Conservation (phyloP, 2,797 vertebrate species). For the Cephalopachus bancanus region DNA sequence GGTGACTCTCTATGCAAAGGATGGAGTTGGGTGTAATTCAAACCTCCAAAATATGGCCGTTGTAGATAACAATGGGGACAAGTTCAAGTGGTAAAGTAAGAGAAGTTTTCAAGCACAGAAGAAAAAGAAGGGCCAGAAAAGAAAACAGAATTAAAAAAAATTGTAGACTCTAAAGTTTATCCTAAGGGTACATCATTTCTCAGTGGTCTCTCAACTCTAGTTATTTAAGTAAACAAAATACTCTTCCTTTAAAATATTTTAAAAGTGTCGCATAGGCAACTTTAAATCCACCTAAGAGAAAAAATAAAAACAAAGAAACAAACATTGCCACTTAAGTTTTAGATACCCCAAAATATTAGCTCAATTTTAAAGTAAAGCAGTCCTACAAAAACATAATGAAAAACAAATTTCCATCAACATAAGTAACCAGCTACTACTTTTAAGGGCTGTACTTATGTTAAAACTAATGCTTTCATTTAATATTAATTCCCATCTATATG, state of each 20-base stretch:
- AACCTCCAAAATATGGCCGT: conserved; percentile 18
- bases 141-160: background rate
- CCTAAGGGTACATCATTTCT: background rate
- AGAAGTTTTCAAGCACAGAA: conserved; percentile 29
- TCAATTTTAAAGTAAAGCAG: conserved; percentile 33
- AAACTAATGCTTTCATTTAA: conserved; percentile 4
- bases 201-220: background rate
- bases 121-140: background rate
- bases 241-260: conserved; percentile 35
- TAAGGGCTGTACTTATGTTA: background rate
- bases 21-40: background rate
- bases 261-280: conserved; percentile 11
- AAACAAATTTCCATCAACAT: background rate
- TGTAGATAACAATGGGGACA: background rate
- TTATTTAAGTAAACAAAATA: conserved; percentile 56
- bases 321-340: conserved; percentile 41
- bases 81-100: conserved; percentile 35
- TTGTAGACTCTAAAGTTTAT: background rate
- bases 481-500: conserved; percentile 11
- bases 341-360: background rate
- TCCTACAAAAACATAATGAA: background rate
- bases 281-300: conserved; percentile 27
- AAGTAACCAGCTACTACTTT: conserved; percentile 32
- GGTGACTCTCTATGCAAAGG: background rate
- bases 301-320: conserved; percentile 10